Evolutionary conservation across 2,797 vertebrate genomes (phyloP).

Genomic region (Anguilla pacifica): DNA sequence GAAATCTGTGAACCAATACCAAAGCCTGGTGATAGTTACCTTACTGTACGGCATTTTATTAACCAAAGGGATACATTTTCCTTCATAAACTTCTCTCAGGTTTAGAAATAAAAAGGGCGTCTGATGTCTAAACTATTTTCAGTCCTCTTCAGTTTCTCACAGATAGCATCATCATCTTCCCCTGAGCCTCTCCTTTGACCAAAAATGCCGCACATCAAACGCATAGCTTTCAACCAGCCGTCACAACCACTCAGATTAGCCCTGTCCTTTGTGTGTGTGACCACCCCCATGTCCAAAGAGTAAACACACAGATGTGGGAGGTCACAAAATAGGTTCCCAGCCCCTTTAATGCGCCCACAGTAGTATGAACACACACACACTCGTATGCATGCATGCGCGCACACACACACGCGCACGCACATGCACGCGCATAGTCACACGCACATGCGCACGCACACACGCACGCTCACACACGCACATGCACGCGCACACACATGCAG

Average conservation of each 20-base stretch:
- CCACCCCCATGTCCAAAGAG: conserved; percentile 3
- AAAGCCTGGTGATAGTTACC: background rate
- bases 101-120: background rate
- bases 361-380: background rate
- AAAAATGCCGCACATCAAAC: conserved; percentile 14
- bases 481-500: background rate
- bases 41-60: background rate
- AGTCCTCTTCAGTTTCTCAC: background rate
- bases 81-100: background rate
- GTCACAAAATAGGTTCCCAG: background rate
- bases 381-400: background rate
- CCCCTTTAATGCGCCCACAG: background rate
- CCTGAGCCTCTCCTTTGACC: background rate
- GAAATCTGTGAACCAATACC: background rate
- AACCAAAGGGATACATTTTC: background rate
- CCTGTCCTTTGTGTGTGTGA: background rate
- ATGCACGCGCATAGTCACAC: background rate
- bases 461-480: background rate
- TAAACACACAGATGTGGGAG: conserved; percentile 8
- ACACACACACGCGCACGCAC: background rate
- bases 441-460: background rate
- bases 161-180: background rate
- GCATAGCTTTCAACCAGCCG: conserved; percentile 18
- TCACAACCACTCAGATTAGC: conserved; percentile 2
- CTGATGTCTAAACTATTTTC: background rate